phyloP scores from a whole-genome alignment of 2,113 vertebrate genomes.

The Thalassarche chlororhynchos region DNA sequence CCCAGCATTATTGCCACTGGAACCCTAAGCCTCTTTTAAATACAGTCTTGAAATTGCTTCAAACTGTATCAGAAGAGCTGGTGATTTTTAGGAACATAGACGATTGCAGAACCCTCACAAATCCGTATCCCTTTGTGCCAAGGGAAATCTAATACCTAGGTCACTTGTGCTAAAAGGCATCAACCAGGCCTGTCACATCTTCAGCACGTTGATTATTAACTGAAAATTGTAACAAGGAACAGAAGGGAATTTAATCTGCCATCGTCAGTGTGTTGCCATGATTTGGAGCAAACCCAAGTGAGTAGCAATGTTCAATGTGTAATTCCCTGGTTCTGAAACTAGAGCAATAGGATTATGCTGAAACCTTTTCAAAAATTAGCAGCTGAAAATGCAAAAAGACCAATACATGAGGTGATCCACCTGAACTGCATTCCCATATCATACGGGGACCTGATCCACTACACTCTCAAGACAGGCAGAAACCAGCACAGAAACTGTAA shows the following conservation, averaged over 20 bases:
- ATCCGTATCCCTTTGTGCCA: background rate
- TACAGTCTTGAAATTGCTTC: background rate
- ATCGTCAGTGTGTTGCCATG: background rate
- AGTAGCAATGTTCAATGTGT: background rate
- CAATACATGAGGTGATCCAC: fast-evolving
- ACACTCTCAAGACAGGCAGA: background rate
- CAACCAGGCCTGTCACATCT: background rate
- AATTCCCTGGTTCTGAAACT: background rate
- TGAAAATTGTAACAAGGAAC: background rate
- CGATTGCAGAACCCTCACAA: background rate
- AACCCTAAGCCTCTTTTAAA: background rate
- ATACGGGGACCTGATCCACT: background rate
- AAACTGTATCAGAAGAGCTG: background rate
- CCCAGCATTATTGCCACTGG: background rate
- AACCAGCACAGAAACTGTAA: background rate
- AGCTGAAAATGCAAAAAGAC: background rate
- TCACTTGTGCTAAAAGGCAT: background rate
- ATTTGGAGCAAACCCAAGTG: background rate
- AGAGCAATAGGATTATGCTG: background rate
- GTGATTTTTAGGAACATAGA: background rate
- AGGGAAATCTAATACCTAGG: background rate
- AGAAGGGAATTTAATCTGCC: slow-evolving; percentile 1
- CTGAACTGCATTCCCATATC: background rate
- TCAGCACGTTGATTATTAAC: background rate
- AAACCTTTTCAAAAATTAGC: background rate